Evolutionary conservation across 2,113 vertebrate genomes (phyloP).

Genomic region (Pica pica): DNA sequence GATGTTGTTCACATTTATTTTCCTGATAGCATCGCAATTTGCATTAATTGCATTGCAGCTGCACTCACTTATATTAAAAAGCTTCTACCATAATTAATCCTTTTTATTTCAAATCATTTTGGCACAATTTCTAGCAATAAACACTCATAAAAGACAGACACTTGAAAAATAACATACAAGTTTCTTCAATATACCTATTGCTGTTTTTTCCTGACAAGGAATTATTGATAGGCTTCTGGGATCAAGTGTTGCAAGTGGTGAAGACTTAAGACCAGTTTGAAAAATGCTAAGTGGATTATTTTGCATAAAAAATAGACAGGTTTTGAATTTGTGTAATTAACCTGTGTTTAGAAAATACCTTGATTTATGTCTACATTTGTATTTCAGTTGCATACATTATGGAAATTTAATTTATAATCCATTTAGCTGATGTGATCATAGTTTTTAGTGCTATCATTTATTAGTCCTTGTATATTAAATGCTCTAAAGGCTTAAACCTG

Average conservation of each 20-base stretch:
- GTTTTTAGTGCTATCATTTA: slow-evolving; percentile 97
- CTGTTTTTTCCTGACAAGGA: slow-evolving; percentile 75
- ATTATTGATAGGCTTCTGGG: slow-evolving; percentile 92
- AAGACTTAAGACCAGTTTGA: slow-evolving; percentile 73
- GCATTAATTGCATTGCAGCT: slow-evolving; percentile 94
- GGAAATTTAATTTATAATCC: slow-evolving; percentile 99
- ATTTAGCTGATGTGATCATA: slow-evolving; percentile 98
- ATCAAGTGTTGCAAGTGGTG: slow-evolving; percentile 73
- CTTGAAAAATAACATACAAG: slow-evolving; percentile 81
- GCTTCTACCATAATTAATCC: slow-evolving; percentile 93
- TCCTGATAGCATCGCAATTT: slow-evolving; percentile 87
- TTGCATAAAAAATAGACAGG: slow-evolving; percentile 96
- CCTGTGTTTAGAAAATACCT: slow-evolving; percentile 98
- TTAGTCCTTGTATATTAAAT: slow-evolving; percentile 93
- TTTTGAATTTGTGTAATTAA: slow-evolving; percentile 94
- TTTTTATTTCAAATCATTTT: slow-evolving; percentile 94
- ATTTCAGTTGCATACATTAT: slow-evolving; percentile 96
- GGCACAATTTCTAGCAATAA: slow-evolving; percentile 99
- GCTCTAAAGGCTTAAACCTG: slow-evolving; percentile 82
- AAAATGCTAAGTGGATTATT: slow-evolving; percentile 98
- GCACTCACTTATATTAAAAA: slow-evolving; percentile 99
- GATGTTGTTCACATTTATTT: slow-evolving; percentile 84
- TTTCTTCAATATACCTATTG: slow-evolving; percentile 86
- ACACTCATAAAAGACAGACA: slow-evolving; percentile 92
- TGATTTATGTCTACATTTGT: slow-evolving; percentile 94